A percentile compares a stretch with the other conserved stretches of the same genome.
These are phyloP conservation scores for Stichopus horrens DNA, from an alignment of 53 echinoderm and acorn worm genomes.

Conservation along the genomic window DNA sequence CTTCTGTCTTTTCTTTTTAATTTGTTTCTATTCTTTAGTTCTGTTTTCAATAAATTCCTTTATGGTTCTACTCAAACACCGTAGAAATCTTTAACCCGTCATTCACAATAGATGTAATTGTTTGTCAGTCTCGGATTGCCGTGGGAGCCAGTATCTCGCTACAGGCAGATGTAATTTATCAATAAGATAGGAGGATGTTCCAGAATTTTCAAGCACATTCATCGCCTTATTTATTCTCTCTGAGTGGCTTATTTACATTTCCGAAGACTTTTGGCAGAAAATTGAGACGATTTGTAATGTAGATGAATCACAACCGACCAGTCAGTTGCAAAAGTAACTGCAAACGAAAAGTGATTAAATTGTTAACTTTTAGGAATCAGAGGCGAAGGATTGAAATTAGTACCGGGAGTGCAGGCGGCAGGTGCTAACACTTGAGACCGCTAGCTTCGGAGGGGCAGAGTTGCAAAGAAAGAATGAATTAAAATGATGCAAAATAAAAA, in stretches of 20 bases:
- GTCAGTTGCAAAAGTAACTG: conserved; percentile 40
- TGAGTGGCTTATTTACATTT: conserved; percentile 34
- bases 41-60: background rate
- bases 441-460: background rate
- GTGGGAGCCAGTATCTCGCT: conserved; percentile 32
- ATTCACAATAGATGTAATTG: conserved; percentile 15
- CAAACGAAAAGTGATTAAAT: conserved; percentile 1
- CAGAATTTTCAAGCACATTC: conserved; percentile 4
- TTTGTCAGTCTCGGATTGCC: conserved; percentile 32
- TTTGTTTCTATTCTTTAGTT: no score
- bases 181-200: conserved; percentile 15
- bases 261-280: conserved; percentile 41
- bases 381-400: conserved; percentile 8
- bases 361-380: conserved; percentile 43
- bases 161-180: conserved; percentile 35
- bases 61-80: conserved; percentile 1
- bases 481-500: conserved; percentile 5
- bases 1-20: no score
- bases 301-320: conserved; percentile 12
- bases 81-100: conserved; percentile 10
- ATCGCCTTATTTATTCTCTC: conserved; percentile 20
- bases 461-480: conserved; percentile 1
- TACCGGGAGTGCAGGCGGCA: conserved; percentile 26
- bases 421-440: conserved; percentile 28
- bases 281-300: conserved; percentile 43